Evolutionary conservation across 1,140 invertebrate species (phyloP), one percentile per base, ranked within the genome.

Genomic region (Drosophila rhopaloa): DNA sequence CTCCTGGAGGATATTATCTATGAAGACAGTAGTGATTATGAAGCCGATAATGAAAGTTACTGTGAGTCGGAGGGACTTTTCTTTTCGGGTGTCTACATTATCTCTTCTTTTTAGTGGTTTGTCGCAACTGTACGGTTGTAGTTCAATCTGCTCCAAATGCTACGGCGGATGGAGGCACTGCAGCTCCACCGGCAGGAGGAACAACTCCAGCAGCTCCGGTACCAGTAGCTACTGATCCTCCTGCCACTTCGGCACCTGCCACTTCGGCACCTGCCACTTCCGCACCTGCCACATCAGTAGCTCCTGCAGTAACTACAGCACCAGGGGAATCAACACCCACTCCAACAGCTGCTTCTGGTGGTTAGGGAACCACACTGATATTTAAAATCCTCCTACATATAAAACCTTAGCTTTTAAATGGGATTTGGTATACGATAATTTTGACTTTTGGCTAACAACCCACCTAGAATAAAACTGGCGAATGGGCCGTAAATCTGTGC

Each of bases 91-190:
- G n/a, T 14, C 11, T 0, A 10, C n/a, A 16, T 14, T 5, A 5
- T 47, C 10, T 10, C n/a, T 43, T 44, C 5, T 13, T 51, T 75
- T 27, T 14, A 89, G 76, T 89, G 8, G 24, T 89, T 35, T 85
- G 76, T 48, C 41, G 72, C 4, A 89, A 89, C 38, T 91, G 88
- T 24, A 89, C 80, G 5, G 71, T 91, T 19, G 9, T 89, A 5
- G 59, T 90, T n/a, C 35, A 48, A 14, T 27, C 60, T 24, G 27
- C 13, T 7, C 27, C 27, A 2, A 65, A 24, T 44, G 11, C 70
- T 35, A 46, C 44, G 2, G 9, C 53, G 37, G 5, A 14, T 32
- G 24, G 24, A 10, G 41, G 16, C 14, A 63, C 35, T 19, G 13
- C 38, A 11, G 53, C 54, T 38, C 46, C 58, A 5, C 8, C 19